Evolutionary conservation across 2,888 invertebrate genomes (phyloP).

Genomic region (Phortica okadai): DNA sequence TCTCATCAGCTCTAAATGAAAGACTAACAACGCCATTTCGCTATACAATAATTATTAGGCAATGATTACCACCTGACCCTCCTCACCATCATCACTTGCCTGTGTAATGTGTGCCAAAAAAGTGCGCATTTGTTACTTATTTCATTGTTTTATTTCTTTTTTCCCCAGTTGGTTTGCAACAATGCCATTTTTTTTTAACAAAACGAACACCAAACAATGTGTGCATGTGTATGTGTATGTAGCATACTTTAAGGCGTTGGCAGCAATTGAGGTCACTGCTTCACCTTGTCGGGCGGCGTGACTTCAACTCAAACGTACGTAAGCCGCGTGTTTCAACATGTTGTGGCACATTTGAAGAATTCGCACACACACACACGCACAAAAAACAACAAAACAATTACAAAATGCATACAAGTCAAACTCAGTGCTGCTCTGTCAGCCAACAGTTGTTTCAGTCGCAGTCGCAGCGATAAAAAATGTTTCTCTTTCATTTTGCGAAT

Average conservation of each 20-base stretch:
- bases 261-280: conserved; percentile 32
- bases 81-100: no score
- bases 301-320: not conserved
- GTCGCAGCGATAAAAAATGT: not conserved
- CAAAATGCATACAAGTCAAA: not conserved
- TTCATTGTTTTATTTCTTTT: no score
- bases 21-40: no score
- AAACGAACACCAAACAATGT: not conserved
- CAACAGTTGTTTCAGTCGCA: not conserved
- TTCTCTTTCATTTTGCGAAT: not conserved
- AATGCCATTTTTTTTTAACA: not conserved
- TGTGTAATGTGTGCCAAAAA: no score
- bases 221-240: not conserved
- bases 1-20: no score
- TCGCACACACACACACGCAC: not conserved
- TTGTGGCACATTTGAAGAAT: conserved; percentile 22
- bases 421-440: not conserved
- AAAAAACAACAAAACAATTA: not conserved
- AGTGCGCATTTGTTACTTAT: no score
- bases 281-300: conserved; percentile 15
- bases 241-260: conserved; percentile 29
- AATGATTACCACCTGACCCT: no score
- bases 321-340: not conserved
- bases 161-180: no score
- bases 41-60: no score